These are phyloP conservation scores for Antheraea yamamai DNA, from an alignment of 2,888 invertebrate species.

Conservation along the genomic window DNA sequence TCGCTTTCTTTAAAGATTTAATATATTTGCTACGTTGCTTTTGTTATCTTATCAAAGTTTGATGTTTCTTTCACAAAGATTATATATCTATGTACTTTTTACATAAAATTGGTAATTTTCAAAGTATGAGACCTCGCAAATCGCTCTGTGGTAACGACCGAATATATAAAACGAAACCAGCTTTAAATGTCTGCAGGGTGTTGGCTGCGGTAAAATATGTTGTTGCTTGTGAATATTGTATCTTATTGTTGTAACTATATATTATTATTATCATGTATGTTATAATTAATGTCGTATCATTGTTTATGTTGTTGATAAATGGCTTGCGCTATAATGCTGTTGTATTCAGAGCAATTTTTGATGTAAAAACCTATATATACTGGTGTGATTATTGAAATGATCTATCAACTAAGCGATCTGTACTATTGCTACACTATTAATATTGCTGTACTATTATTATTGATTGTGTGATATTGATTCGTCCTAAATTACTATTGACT, in stretches of 20 bases:
- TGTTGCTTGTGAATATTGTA: slow-evolving; percentile 36
- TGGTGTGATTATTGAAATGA: too few species aligned
- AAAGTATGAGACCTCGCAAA: background rate
- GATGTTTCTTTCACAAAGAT: background rate
- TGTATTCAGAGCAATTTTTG: slow-evolving; percentile 43
- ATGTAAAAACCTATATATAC: slow-evolving; percentile 26
- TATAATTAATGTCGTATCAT: slow-evolving; percentile 24
- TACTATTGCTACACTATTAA: too few species aligned
- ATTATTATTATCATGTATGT: background rate
- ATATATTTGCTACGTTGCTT: background rate
- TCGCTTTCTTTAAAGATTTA: background rate
- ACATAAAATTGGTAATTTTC: background rate
- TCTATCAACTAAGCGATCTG: too few species aligned
- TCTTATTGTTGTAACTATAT: slow-evolving; percentile 35
- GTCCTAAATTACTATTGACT: too few species aligned
- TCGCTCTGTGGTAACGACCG: slow-evolving; percentile 74
- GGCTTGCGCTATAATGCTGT: slow-evolving; percentile 68
- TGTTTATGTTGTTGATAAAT: slow-evolving; percentile 55
- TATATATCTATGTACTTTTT: background rate
- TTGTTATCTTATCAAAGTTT: background rate
- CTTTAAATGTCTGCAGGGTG: slow-evolving; percentile 81
- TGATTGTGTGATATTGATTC: too few species aligned
- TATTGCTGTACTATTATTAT: too few species aligned
- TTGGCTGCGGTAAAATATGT: slow-evolving; percentile 68
- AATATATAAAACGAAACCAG: slow-evolving; percentile 43